These are phyloP conservation scores for Silurus meridionalis DNA, from an alignment of 2,113 vertebrate species.

Conservation along the genomic window DNA sequence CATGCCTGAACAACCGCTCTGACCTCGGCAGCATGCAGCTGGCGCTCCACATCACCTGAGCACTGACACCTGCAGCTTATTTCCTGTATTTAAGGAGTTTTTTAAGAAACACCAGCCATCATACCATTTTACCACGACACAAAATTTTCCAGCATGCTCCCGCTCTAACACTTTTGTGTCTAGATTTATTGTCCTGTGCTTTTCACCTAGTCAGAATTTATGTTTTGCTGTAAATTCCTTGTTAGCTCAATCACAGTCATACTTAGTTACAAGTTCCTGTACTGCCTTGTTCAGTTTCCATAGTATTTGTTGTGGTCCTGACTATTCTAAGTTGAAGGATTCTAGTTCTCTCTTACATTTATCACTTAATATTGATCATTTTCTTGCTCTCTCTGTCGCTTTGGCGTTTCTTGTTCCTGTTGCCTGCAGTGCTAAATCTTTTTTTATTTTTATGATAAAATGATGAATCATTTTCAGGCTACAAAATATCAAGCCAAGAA, in stretches of 20 bases:
- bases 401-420: background rate
- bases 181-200: background rate
- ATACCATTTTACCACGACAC: background rate
- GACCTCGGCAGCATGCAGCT: background rate
- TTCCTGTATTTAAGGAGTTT: background rate
- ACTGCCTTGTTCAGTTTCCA: background rate
- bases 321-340: background rate
- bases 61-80: background rate
- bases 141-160: background rate
- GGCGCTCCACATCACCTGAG: background rate
- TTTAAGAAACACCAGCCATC: background rate
- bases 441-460: slow-evolving; percentile 1
- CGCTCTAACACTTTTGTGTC: background rate
- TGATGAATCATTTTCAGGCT: background rate
- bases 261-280: background rate
- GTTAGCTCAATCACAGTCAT: background rate
- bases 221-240: background rate
- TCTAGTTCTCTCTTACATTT: background rate
- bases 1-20: background rate
- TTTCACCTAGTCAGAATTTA: background rate
- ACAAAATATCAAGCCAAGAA: background rate
- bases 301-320: background rate
- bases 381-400: background rate
- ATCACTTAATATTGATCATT: background rate
- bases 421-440: background rate